Percentiles rank a stretch among this genome's conserved stretches.
These are phyloP conservation scores for Setipinna tenuifilis DNA, from an alignment of 2,797 vertebrate genomes.

Conservation along the genomic window DNA sequence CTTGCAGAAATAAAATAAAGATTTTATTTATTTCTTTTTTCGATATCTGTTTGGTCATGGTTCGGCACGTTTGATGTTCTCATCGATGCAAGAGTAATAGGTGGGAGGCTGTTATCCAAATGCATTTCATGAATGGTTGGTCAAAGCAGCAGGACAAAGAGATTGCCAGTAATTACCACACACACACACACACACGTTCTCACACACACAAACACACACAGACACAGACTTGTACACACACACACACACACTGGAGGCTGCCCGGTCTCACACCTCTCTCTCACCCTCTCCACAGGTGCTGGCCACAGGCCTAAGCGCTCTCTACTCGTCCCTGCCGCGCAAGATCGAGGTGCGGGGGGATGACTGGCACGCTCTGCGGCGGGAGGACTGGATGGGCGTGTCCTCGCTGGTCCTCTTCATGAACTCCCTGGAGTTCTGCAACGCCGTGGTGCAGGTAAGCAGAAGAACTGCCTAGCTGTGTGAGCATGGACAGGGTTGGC, in stretches of 20 bases:
- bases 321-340: constrained; percentile 96
- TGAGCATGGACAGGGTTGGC: too few species aligned
- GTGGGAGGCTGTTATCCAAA: background rate
- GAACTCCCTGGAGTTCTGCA: constrained; percentile 97
- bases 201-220: background rate
- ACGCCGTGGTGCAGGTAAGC: constrained; percentile 82
- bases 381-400: constrained; percentile 93
- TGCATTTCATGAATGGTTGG: constrained; percentile 14
- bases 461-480: too few species aligned
- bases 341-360: constrained; percentile 94
- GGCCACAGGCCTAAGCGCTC: constrained; percentile 93
- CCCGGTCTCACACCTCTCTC: background rate
- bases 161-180: background rate
- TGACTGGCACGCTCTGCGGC: constrained; percentile 92
- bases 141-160: background rate
- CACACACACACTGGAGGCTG: background rate
- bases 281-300: constrained; percentile 78
- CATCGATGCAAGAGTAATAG: background rate
- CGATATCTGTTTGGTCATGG: too few species aligned
- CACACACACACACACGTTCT: background rate
- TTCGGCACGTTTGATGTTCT: background rate
- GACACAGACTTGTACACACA: background rate
- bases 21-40: too few species aligned
- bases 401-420: constrained; percentile 93
- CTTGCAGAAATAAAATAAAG: too few species aligned